phyloP scores from a whole-genome alignment of 2,797 vertebrate species.

The Eutrigla gurnardus region DNA sequence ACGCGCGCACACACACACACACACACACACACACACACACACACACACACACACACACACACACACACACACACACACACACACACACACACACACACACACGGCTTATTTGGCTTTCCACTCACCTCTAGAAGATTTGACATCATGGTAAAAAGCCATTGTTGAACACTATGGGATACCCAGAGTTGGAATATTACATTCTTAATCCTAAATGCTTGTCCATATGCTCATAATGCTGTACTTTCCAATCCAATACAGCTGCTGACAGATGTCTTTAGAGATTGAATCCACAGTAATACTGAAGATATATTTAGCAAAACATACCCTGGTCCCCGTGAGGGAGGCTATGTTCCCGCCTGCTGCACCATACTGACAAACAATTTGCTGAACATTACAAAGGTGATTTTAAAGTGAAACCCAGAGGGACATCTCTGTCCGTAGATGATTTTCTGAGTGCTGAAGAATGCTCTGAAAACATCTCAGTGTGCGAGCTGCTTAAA shows the following conservation, averaged over 20 bases:
- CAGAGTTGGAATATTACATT: conserved; percentile 46
- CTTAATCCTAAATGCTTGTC: conserved; percentile 55
- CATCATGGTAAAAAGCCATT: conserved; percentile 31
- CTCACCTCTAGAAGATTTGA: conserved; percentile 48
- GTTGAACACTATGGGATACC: conserved; percentile 51
- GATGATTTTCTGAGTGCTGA: neutral
- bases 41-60: no score
- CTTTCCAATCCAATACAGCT: conserved; percentile 36
- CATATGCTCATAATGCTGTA: conserved; percentile 48
- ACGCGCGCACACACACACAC: no score
- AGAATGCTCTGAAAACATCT: conserved; percentile 7
- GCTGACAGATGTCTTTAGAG: conserved; percentile 44
- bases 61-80: no score
- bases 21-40: no score
- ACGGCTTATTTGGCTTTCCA: conserved; percentile 19
- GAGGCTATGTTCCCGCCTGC: conserved; percentile 5
- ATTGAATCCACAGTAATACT: conserved; percentile 36
- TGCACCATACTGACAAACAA: conserved; percentile 2
- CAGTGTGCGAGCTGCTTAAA: conserved; percentile 10
- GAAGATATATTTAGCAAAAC: conserved; percentile 42
- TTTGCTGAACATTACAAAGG: conserved; percentile 12
- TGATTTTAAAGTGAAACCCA: conserved; percentile 5
- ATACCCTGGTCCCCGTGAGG: conserved; percentile 1
- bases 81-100: no score
- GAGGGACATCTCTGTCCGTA: neutral